Evolutionary conservation across 1,140 invertebrate genomes (phyloP), one percentile per base, ranked within the genome.

Genomic region (Brachionus angularis): DNA sequence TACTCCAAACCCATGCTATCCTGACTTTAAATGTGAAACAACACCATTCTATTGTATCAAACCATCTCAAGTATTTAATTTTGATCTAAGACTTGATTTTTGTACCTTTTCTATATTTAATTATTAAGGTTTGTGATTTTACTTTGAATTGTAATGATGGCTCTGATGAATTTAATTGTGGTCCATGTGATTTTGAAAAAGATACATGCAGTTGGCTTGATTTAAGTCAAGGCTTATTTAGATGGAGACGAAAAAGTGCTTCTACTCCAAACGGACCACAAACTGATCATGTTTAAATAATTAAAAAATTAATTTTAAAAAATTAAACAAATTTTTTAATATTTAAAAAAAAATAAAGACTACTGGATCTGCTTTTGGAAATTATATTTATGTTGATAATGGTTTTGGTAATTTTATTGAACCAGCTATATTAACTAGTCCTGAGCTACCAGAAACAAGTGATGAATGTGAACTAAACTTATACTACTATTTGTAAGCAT

Each of bases 181-280:
- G 78, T 14, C 62, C 62, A 23, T 80, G 79, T 73, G 76, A 74
- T 21, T 80, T 80, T 76, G 77, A 80, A 67, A 49, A 31, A 23
- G 74, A 47, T 34, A 55, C 29, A 7, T 74, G 74, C 33, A 39
- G 34, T 7, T 74, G 74, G 74, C 55, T 34, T 8, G 67, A 73
- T 46, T 29, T 47, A 18, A 71, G 71, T 29, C 23, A 29, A 12
- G 62, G 69, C 44, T 50, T 72, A n/a, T 74, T 64, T 49, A 46
- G 46, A 18, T 74, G 88, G 69, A 46, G 47, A 36, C 78, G 88
- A 71, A 81, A 86, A 14, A 87, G 86, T 72, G 85, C 83, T 49
- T 82, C 83, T 31, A 88, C 88, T 1, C 33, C 46, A 14, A 49
- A 31, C 16, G 34, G 39, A 36, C 36, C 46, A 33, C 5, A 18